Conservation (phyloP, 2,797 vertebrate genomes). For the Liasis olivaceus region DNA sequence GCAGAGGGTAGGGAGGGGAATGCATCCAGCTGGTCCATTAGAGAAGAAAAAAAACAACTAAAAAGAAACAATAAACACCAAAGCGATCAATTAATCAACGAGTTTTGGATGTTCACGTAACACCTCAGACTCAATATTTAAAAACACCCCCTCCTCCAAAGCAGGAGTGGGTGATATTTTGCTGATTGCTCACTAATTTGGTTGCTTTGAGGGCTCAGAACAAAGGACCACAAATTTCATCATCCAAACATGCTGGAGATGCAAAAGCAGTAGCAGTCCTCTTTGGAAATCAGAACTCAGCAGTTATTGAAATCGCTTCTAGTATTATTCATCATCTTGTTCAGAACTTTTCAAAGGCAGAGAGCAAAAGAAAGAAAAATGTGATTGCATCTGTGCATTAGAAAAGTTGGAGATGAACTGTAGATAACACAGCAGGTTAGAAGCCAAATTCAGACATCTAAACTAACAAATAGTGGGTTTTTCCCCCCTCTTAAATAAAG, state of each 20-base stretch:
- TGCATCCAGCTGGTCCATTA: too few species aligned
- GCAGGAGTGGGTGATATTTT: neutral
- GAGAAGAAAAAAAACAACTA: too few species aligned
- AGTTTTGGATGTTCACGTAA: neutral
- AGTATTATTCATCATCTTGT: neutral
- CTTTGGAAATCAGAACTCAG: neutral
- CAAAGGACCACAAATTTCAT: neutral
- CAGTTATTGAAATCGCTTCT: neutral
- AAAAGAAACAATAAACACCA: neutral
- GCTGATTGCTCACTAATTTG: neutral
- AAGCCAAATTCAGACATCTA: neutral
- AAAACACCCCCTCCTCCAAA: neutral
- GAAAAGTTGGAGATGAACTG: neutral
- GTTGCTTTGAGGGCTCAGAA: neutral
- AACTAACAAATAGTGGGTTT: neutral
- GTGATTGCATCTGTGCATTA: neutral
- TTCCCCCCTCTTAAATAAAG: neutral
- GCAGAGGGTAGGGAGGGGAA: neutral
- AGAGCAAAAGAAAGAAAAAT: neutral
- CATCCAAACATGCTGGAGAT: neutral
- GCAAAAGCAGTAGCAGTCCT: too few species aligned
- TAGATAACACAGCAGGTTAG: neutral
- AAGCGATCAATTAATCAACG: neutral
- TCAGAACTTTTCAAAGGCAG: neutral
- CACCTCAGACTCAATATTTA: neutral